These are phyloP conservation scores for Scatophagus argus DNA, from an alignment of 2,113 vertebrate species.

Conservation along the genomic window DNA sequence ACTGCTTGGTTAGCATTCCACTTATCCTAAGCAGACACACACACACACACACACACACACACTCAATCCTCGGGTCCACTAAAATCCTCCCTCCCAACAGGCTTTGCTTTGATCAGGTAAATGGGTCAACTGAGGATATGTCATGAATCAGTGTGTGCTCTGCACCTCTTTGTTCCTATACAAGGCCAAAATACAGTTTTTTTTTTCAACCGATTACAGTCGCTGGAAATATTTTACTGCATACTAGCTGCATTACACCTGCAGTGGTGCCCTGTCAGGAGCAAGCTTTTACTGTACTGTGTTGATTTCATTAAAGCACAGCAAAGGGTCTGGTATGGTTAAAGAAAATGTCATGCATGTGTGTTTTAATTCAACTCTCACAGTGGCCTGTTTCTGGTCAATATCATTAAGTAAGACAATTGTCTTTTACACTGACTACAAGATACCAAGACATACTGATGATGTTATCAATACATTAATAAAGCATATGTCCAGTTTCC, in stretches of 20 bases:
- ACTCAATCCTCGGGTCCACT: slow-evolving; percentile 30
- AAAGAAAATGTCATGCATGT: too few relatives aligned
- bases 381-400: too few relatives aligned
- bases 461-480: too few relatives aligned
- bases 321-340: background rate
- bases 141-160: slow-evolving; percentile 18
- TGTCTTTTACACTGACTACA: background rate
- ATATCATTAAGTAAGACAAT: background rate
- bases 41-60: background rate
- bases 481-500: too few relatives aligned
- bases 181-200: slow-evolving; percentile 9
- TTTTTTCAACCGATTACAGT: slow-evolving; percentile 30
- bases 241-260: slow-evolving; percentile 26
- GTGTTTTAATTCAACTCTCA: too few relatives aligned
- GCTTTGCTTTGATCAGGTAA: slow-evolving; percentile 54
- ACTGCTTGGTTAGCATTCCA: slow-evolving; percentile 33
- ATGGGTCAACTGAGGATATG: slow-evolving; percentile 49
- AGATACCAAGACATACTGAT: background rate
- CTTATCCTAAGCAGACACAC: background rate
- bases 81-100: slow-evolving; percentile 43
- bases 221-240: slow-evolving; percentile 2
- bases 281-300: background rate
- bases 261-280: background rate
- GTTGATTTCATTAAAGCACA: slow-evolving; percentile 11
- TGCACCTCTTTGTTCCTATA: slow-evolving; percentile 32